Percentiles rank a stretch among this genome's conserved stretches.
These are phyloP conservation scores for Erpetoichthys calabaricus DNA, from an alignment of 2,797 vertebrate genomes.

Conservation along the genomic window DNA sequence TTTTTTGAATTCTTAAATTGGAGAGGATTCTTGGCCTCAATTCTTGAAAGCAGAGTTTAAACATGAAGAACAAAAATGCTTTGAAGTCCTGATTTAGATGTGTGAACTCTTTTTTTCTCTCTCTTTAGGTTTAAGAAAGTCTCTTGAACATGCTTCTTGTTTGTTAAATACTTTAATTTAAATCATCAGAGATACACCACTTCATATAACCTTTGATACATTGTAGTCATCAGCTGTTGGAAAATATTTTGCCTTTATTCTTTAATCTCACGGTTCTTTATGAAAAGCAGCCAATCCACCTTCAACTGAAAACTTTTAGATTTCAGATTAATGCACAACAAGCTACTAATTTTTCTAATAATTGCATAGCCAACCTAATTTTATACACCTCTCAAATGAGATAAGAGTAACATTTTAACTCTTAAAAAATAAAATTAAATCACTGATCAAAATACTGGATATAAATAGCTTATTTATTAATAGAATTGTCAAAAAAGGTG, in stretches of 20 bases:
- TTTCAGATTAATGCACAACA: slow-evolving; percentile 11
- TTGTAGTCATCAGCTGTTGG: slow-evolving; percentile 9
- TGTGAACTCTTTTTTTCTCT: slow-evolving; percentile 32
- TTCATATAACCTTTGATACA: slow-evolving; percentile 31
- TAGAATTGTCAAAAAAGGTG: too few relatives aligned
- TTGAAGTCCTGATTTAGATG: slow-evolving; percentile 58
- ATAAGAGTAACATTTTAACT: too few relatives aligned
- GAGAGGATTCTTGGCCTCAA: slow-evolving; percentile 53
- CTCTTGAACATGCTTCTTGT: slow-evolving; percentile 22
- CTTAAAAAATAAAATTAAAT: too few relatives aligned
- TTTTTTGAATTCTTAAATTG: slow-evolving; percentile 51
- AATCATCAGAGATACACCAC: slow-evolving; percentile 26
- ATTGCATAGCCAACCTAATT: too few relatives aligned
- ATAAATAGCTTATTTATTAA: too few relatives aligned
- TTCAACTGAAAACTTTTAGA: slow-evolving; percentile 15
- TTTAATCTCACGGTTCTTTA: slow-evolving; percentile 13
- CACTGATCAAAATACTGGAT: too few relatives aligned
- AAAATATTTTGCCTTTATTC: slow-evolving; percentile 13
- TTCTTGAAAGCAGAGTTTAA: slow-evolving; percentile 45
- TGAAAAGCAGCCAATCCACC: slow-evolving; percentile 10
- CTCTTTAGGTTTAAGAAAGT: slow-evolving; percentile 17
- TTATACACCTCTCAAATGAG: too few relatives aligned
- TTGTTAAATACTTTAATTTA: slow-evolving; percentile 31
- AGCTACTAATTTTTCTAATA: slow-evolving; percentile 2
- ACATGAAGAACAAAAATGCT: slow-evolving; percentile 43